Base-by-base conservation (phyloP, 1,140 invertebrate genomes). In the Mya arenaria region DNA sequence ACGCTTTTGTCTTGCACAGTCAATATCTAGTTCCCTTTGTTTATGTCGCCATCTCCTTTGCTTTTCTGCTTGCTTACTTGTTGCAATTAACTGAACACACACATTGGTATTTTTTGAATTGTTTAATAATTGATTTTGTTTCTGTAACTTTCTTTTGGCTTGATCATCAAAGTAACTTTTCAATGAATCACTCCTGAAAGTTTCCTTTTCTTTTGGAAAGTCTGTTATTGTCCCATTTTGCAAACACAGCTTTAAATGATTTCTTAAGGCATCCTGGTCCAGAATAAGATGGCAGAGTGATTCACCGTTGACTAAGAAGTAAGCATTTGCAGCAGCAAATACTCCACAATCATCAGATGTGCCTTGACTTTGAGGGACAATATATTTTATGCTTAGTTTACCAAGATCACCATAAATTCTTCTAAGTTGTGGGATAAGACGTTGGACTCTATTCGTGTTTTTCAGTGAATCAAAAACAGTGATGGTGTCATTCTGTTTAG, bases 291-390 rank as follows among this genome's bases (percentile, higher is more conserved):
- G 6, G 41, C 63, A 37, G 25, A 37, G 63, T 37, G 4, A 8
- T 19, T 8, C 23, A 19, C 63, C 63, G 36, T 66, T 66, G 25
- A 66, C 32, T 2, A 37, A 15, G 23, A 66, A 66, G 23, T 66
- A 66, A 32, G 63, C 34, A 66, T 66, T 66, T 37, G 63, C 63
- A 32, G 63, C 34, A 8, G 63, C 63, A 66, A 66, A 66, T 13
- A 28, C 32, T 37, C 63, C 63, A 66, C 63, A 66, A n/a, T 66
- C 63, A 1, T 32, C 63, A 66, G 63, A 66, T 8, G 34, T 23
- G 5, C 63, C 63, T 39, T 66, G 63, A 66, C 63, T 66, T 66
- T 66, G 63, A 8, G 63, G 34, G 23, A 66, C 63, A 37, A 66
- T 39, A 66, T 66, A 66, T 23, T 41, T 41, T 4, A 66, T 25